These are phyloP conservation scores for Marcusenius ussheri DNA, from an alignment of 2,113 vertebrate species.

Conservation along the genomic window DNA sequence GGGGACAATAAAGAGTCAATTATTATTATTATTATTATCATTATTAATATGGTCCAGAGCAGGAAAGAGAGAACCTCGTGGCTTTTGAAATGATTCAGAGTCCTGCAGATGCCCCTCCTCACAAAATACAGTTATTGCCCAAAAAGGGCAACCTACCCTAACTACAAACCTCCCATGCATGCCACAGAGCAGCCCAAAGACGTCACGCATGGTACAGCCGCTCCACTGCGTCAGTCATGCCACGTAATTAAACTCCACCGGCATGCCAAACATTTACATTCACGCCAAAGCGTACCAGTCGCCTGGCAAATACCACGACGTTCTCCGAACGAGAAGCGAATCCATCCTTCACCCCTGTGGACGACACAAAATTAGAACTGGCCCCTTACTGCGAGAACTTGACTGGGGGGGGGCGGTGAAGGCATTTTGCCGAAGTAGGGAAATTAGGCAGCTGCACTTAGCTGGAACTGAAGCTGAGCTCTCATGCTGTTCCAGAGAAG, in stretches of 20 bases:
- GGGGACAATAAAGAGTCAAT: too few species aligned
- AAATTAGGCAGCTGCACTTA: not conserved
- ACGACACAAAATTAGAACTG: not conserved
- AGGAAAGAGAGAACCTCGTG: slow-evolving; percentile 28
- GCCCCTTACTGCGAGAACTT: not conserved
- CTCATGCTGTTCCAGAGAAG: not conserved
- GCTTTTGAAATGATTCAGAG: slow-evolving; percentile 39
- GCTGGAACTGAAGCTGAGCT: not conserved
- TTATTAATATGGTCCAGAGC: slow-evolving; percentile 34
- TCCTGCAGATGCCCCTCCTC: slow-evolving; percentile 18
- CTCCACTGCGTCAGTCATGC: not conserved
- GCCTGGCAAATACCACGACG: not conserved
- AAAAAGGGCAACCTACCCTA: not conserved
- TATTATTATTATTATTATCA: not conserved
- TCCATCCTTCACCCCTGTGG: not conserved
- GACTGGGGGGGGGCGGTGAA: not conserved
- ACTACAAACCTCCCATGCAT: too few species aligned
- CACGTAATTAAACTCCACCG: not conserved
- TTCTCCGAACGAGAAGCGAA: not conserved
- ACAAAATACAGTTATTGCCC: not conserved
- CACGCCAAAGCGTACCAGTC: not conserved
- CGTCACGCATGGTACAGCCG: not conserved
- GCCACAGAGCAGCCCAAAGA: not conserved
- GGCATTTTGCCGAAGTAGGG: not conserved
- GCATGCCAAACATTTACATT: not conserved